Evolutionary conservation across 35 echinoderm and acorn worm species (phyloP), one percentile per base, ranked within the genome.

Genomic region (Strongylocentrotus purpuratus): DNA sequence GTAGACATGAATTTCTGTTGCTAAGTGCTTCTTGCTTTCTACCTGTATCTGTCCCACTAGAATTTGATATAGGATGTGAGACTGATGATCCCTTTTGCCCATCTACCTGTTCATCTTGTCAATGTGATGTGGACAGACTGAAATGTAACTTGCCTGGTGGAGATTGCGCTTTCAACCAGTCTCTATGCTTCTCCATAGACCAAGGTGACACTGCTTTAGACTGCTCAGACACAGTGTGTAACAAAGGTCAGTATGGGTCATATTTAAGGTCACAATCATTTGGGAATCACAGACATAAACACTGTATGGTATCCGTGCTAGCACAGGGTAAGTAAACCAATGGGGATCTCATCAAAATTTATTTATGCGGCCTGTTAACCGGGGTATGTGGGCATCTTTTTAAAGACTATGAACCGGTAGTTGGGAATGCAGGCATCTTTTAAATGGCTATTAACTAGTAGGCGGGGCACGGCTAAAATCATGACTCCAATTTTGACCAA

Each of bases 121-220:
- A 87, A 33, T 95, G 85, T 50, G 94, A 48, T 22, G 45, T 58
- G 17, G n/a, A 58, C 48, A 93, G n/a, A 22, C 10, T 58, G 45
- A 47, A 93, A 13, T 93, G 91, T n/a, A 47, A 48, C 48, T 46
- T 93, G n/a, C 91, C 91, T 89, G 48, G 25, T 0, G 18, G 48
- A 93, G 48, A 93, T 93, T 93, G 91, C 48, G 10, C 91, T 32
- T 93, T 93, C n/a, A 93, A 93, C 91, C 91, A 93, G 47, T 93
- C 91, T 93, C 18, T 93, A 14, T 93, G 91, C 91, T 93, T 46
- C 41, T 18, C 91, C 31, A 31, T 2, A 32, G 48, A 93, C 47
- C 91, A 93, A 31, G n/a, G 1, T 50, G 91, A 93, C 46, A 93
- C 9, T 89, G 86, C 86, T 87, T 31, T 31, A 31, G 45, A 58